These are phyloP conservation scores for Cheiracanthium punctorium DNA, from an alignment of 2,888 invertebrate genomes.

Conservation along the genomic window DNA sequence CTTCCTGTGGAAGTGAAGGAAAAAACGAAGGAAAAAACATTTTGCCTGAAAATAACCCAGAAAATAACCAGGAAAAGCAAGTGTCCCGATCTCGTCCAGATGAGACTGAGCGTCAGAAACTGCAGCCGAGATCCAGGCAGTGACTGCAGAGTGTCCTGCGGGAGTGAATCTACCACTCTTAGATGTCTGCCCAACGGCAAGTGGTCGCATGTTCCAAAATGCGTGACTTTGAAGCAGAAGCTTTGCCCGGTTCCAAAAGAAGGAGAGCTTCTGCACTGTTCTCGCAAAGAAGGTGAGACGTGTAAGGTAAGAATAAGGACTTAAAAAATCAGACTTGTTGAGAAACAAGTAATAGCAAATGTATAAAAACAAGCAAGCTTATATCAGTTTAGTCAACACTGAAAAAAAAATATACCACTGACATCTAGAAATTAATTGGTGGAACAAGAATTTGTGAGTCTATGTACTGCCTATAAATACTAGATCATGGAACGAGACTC, in stretches of 20 bases:
- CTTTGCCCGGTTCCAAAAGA: constrained; percentile 16
- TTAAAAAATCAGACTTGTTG: too few relatives aligned
- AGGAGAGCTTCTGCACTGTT: constrained; percentile 23
- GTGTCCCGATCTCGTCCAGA: not conserved
- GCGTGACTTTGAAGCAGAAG: not conserved
- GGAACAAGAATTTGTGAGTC: too few relatives aligned
- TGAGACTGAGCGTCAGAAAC: not conserved
- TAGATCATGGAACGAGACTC: too few relatives aligned
- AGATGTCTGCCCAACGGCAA: not conserved
- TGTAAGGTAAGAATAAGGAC: constrained; percentile 26
- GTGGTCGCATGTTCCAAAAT: not conserved
- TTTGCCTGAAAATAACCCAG: not conserved
- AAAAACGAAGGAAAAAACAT: not conserved
- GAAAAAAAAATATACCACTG: too few relatives aligned
- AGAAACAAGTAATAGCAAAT: too few relatives aligned
- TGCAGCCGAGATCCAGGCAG: not conserved
- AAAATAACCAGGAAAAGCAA: not conserved
- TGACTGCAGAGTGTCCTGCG: constrained; percentile 6
- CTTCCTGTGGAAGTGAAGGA: not conserved
- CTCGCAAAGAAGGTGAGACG: not conserved
- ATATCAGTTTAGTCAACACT: too few relatives aligned
- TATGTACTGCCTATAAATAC: too few relatives aligned
- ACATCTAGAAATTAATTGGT: too few relatives aligned
- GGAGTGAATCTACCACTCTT: not conserved
- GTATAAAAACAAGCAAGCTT: too few relatives aligned